Evolutionary conservation across 1,140 invertebrate genomes (phyloP).

Genomic region (Adoxophyes honmai): DNA sequence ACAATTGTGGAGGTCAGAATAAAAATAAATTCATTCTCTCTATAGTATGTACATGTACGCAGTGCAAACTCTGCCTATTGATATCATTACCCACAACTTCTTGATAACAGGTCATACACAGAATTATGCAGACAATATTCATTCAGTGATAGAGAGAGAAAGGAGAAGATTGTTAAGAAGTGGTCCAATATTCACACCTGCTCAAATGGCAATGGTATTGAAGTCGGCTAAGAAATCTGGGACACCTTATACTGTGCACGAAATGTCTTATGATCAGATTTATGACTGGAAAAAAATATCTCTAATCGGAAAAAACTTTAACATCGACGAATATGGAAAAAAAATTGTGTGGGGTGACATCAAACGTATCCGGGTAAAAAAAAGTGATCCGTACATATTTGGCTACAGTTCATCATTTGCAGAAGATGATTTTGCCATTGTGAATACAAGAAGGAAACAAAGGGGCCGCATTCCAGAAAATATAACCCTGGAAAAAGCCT

Average conservation of each 20-base stretch:
- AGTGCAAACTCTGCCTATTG: slow-evolving; percentile 27
- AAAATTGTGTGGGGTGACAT: too few relatives aligned
- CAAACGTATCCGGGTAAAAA: too few relatives aligned
- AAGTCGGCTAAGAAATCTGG: slow-evolving; percentile 11
- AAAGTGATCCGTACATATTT: too few relatives aligned
- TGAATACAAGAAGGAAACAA: too few relatives aligned
- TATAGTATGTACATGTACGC: slow-evolving; percentile 37
- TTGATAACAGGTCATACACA: slow-evolving; percentile 61
- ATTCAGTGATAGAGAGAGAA: slow-evolving; percentile 41
- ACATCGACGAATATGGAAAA: too few relatives aligned
- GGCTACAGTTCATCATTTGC: too few relatives aligned
- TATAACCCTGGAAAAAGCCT: too few relatives aligned
- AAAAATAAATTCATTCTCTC: slow-evolving; percentile 46
- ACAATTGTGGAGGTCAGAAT: slow-evolving; percentile 53
- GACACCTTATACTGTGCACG: background rate
- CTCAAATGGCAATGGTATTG: slow-evolving; percentile 5
- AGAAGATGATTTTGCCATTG: too few relatives aligned
- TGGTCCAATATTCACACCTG: slow-evolving; percentile 31
- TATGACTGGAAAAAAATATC: slow-evolving; percentile 16
- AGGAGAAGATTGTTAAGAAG: slow-evolving; percentile 33
- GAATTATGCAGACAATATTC: slow-evolving; percentile 55
- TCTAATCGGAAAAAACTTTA: too few relatives aligned
- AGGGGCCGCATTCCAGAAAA: too few relatives aligned
- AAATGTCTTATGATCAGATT: slow-evolving; percentile 11
- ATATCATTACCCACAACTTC: slow-evolving; percentile 54